phyloP scores from a whole-genome alignment of 2,888 invertebrate genomes.

The Tetragonisca angustula region DNA sequence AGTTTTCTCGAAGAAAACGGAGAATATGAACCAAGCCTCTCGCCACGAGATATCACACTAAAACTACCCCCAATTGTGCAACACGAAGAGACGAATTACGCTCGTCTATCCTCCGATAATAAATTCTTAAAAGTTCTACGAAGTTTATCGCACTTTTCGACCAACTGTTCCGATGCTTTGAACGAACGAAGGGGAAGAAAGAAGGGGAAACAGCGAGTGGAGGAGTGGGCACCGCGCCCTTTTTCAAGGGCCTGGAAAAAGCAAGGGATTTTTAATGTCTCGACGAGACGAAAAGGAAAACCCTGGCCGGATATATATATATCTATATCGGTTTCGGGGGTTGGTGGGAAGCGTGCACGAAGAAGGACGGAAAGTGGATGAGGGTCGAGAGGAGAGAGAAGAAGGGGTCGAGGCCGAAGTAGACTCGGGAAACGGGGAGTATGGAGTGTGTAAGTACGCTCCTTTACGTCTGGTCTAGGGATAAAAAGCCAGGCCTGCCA shows the following conservation, averaged over 20 bases:
- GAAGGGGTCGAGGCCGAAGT: constrained; percentile 44
- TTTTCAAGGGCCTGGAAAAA: constrained; percentile 57
- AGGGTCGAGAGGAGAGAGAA: constrained; percentile 5
- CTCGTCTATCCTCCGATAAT: not conserved
- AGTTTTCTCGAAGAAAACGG: too few species aligned
- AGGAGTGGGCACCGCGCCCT: constrained; percentile 48
- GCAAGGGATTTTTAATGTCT: constrained; percentile 71
- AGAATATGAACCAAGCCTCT: too few species aligned
- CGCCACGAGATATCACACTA: too few species aligned
- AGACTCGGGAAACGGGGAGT: constrained; percentile 37
- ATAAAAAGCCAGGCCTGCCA: constrained; percentile 71
- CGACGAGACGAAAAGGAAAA: constrained; percentile 67
- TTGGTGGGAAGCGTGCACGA: constrained; percentile 28
- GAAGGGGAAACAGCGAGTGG: not conserved
- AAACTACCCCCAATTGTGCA: too few species aligned
- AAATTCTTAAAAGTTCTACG: not conserved
- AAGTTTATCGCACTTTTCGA: not conserved
- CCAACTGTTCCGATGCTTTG: not conserved
- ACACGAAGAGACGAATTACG: too few species aligned
- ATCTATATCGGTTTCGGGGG: constrained; percentile 65
- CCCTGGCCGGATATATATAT: constrained; percentile 66
- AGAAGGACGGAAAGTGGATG: constrained; percentile 36
- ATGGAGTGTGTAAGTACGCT: constrained; percentile 67
- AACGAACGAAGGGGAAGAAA: not conserved
- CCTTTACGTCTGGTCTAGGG: constrained; percentile 71